These are phyloP conservation scores for Picathartes gymnocephalus DNA, from an alignment of 2,113 vertebrate genomes.

Conservation along the genomic window DNA sequence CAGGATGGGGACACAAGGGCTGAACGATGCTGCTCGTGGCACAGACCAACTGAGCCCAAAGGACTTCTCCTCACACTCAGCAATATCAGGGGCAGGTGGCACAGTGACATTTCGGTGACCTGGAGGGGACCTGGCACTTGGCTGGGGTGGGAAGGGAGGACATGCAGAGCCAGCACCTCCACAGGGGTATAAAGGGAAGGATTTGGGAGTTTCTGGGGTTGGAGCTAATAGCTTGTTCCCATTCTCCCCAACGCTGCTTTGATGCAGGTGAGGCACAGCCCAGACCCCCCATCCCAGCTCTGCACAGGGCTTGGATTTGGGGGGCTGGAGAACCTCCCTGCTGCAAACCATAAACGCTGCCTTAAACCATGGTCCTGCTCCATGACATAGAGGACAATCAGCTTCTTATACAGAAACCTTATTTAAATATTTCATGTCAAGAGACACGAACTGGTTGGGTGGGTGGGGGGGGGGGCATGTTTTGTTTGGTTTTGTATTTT, in stretches of 20 bases:
- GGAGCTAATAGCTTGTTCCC: neutral
- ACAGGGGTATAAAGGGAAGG: neutral
- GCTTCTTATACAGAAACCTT: neutral
- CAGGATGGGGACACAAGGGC: neutral
- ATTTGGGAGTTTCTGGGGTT: neutral
- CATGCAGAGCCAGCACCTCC: neutral
- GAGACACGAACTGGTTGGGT: neutral
- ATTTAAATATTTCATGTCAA: neutral
- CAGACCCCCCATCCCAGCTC: neutral
- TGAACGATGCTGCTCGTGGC: neutral
- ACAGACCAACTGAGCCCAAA: neutral
- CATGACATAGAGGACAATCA: conserved; percentile 22
- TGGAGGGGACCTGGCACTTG: neutral
- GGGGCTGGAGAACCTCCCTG: neutral
- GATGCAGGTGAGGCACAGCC: neutral
- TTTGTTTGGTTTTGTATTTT: neutral
- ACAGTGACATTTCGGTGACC: neutral
- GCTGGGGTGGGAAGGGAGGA: neutral
- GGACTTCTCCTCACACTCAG: neutral
- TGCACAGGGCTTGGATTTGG: neutral
- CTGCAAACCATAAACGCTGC: conserved; percentile 30
- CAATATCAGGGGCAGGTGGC: neutral
- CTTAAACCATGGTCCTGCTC: conserved; percentile 33
- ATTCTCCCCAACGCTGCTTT: neutral
- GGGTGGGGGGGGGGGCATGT: neutral